phyloP scores from a whole-genome alignment of 2,888 invertebrate genomes.

The Lepetodrilus schrolli region DNA sequence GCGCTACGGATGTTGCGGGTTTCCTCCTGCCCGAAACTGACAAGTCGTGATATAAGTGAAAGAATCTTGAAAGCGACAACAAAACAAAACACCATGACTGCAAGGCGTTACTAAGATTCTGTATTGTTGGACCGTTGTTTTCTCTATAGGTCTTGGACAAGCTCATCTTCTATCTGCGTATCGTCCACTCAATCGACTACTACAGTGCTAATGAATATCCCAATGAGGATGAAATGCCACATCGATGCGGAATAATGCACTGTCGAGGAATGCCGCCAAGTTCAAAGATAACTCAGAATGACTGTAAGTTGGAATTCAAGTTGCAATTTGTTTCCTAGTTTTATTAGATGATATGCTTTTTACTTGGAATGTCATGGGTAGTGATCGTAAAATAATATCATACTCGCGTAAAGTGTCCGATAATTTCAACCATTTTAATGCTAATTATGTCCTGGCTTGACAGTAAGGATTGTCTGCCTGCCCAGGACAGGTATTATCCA shows the following conservation, averaged over 20 bases:
- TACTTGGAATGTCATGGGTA: too few relatives aligned
- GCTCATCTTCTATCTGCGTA: slow-evolving; percentile 91
- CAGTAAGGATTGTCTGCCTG: too few relatives aligned
- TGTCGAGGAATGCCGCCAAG: slow-evolving; percentile 91
- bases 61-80: background rate
- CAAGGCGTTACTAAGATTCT: too few relatives aligned
- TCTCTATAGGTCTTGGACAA: slow-evolving; percentile 81
- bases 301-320: slow-evolving; percentile 72
- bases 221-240: slow-evolving; percentile 99
- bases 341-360: too few relatives aligned
- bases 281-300: slow-evolving; percentile 80
- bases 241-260: slow-evolving; percentile 98
- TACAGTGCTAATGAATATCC: slow-evolving; percentile 99
- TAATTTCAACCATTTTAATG: too few relatives aligned
- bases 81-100: background rate
- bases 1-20: background rate
- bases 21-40: slow-evolving; percentile 11
- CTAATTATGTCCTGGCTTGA: too few relatives aligned
- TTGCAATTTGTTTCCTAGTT: too few relatives aligned
- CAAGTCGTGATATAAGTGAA: background rate
- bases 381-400: too few relatives aligned
- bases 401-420: too few relatives aligned
- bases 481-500: too few relatives aligned
- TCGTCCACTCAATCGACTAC: slow-evolving; percentile 98
- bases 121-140: too few relatives aligned